A percentile compares a stretch with the other conserved stretches of the same genome.
Evolutionary conservation across 1,140 invertebrate genomes (phyloP).

Genomic region (Orussus abietinus): DNA sequence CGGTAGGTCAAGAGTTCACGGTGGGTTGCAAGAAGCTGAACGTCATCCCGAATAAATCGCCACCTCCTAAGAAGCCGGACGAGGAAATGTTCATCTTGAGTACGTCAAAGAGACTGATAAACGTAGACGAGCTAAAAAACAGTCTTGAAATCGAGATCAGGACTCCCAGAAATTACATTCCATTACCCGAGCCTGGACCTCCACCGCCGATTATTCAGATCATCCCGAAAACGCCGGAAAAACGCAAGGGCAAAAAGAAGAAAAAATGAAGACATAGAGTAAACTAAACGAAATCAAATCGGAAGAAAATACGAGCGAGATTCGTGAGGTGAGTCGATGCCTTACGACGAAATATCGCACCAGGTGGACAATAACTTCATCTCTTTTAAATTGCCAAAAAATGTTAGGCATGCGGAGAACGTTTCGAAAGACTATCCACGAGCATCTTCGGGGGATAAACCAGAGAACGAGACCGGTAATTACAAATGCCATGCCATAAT

Average conservation of each 20-base stretch:
- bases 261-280: too few relatives aligned
- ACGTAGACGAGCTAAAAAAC: slow-evolving; percentile 22
- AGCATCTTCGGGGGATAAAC: too few relatives aligned
- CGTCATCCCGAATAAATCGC: slow-evolving; percentile 21
- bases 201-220: slow-evolving; percentile 25
- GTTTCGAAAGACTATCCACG: too few relatives aligned
- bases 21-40: slow-evolving; percentile 28
- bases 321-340: too few relatives aligned
- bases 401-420: slow-evolving; percentile 10
- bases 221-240: slow-evolving; percentile 14
- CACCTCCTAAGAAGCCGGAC: slow-evolving; percentile 25
- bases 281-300: too few relatives aligned
- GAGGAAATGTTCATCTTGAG: slow-evolving; percentile 32
- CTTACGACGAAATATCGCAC: slow-evolving; percentile 28
- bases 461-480: too few relatives aligned
- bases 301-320: too few relatives aligned
- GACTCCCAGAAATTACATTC: slow-evolving; percentile 39
- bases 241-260: slow-evolving; percentile 8
- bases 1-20: slow-evolving; percentile 26
- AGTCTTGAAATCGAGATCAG: slow-evolving; percentile 38
- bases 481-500: too few relatives aligned
- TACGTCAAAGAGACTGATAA: slow-evolving; percentile 23
- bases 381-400: slow-evolving; percentile 31
- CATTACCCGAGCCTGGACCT: slow-evolving; percentile 23
- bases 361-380: slow-evolving; percentile 25